phyloP scores from a whole-genome alignment of 2,888 invertebrate genomes.

The Schizaphis graminum region DNA sequence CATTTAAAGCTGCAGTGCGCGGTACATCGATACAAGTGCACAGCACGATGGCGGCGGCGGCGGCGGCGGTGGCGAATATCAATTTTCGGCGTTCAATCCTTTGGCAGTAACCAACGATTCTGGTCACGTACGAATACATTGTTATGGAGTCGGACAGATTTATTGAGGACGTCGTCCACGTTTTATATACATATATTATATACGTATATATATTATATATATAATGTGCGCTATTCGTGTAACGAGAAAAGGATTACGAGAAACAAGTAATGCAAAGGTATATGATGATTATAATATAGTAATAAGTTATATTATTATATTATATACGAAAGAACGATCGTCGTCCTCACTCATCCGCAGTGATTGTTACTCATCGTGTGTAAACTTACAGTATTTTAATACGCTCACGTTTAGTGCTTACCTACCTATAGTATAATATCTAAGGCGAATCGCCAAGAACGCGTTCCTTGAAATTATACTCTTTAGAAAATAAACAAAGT shows the following conservation, averaged over 20 bases:
- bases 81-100: background rate
- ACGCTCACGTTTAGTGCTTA: too few species aligned
- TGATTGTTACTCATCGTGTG: too few species aligned
- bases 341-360: too few species aligned
- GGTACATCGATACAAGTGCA: background rate
- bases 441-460: too few species aligned
- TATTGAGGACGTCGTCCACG: background rate
- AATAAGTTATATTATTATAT: background rate
- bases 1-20: background rate
- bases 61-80: background rate
- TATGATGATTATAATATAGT: background rate
- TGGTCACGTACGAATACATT: slow-evolving; percentile 18
- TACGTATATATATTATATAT: too few species aligned
- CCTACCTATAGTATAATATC: too few species aligned
- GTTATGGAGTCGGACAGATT: background rate
- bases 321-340: too few species aligned
- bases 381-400: too few species aligned
- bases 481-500: too few species aligned
- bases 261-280: background rate
- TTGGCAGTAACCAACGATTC: background rate
- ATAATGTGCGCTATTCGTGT: background rate
- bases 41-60: too few species aligned
- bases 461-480: too few species aligned
- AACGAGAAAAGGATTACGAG: background rate
- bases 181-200: background rate